Evolutionary conservation across 2,888 invertebrate species (phyloP), one percentile per base, ranked within the genome.

Genomic region (Lacanobia oleracea): DNA sequence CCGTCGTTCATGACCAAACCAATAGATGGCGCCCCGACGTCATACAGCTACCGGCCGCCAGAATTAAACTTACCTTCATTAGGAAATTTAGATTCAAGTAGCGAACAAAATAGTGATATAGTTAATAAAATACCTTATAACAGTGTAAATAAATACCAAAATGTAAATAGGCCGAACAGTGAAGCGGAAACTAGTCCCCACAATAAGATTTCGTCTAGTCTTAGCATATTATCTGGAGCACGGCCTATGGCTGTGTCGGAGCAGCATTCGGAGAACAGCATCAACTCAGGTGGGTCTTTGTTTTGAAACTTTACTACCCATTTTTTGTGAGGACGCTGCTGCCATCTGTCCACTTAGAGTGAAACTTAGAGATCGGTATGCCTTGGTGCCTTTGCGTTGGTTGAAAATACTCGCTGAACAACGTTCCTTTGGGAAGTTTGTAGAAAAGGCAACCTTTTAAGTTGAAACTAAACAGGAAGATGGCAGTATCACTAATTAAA

Each of bases 171-270:
- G 91, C 95, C 95, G 90, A 94, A 90, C 88, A 87, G 87, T 86
- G 94, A 93, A 88, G 91, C 92, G 93, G 96, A 95, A 93, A 90
- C 96, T 95, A 96, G 96, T 96, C 96, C 95, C 89, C 93, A 95
- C 89, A 96, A 96, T 92, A 96, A 96, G 94, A 95, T 96, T 92
- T 96, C 96, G 90, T 96, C 96, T 96, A 96, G 96, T 96, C 96
- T 94, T 95, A 96, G 94, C 91, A 88, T 95, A 93, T 90, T 95
- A 84, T 87, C 92, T 79, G 95, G 95, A 84, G 95, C 96, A 87
- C 91, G 96, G 88, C 96, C 96, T 23, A 95, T 95, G 94, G 95
- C 95, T 81, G 94, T 95, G 72, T 92, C 95, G 72, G 94, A 96
- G 79, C 95, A 96, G 86, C 93, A 96, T 81, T 86, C 92, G 65